These are phyloP conservation scores for Asobara japonica DNA, from an alignment of 1,140 invertebrate genomes.

Conservation along the genomic window DNA sequence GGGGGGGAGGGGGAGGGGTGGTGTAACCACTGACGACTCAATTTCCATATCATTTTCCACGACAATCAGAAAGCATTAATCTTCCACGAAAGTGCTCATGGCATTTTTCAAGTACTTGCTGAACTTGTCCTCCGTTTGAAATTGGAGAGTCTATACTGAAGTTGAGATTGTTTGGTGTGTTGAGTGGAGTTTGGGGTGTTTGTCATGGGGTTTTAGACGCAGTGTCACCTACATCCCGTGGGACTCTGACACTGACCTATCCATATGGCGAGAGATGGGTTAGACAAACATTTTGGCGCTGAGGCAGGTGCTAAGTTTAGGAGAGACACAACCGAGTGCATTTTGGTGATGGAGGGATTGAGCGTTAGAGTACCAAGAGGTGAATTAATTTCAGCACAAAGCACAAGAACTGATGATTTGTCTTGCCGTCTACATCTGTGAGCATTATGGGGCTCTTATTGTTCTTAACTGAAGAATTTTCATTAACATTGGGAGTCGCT, in stretches of 20 bases:
- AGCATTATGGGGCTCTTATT: too few relatives aligned
- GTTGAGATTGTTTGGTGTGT: background rate
- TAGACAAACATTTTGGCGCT: background rate
- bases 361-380: too few relatives aligned
- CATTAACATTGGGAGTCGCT: background rate
- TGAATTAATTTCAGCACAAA: constrained; percentile 10
- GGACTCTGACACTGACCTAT: constrained; percentile 10
- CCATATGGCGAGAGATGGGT: background rate
- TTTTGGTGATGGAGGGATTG: background rate
- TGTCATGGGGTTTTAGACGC: background rate
- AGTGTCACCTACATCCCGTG: background rate
- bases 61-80: too few relatives aligned
- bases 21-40: too few relatives aligned
- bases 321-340: background rate
- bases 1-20: too few relatives aligned
- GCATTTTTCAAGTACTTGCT: too few relatives aligned
- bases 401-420: too few relatives aligned
- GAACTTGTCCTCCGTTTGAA: background rate
- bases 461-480: too few relatives aligned
- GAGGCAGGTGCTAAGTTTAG: background rate
- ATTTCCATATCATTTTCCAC: too few relatives aligned
- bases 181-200: background rate
- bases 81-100: too few relatives aligned
- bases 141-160: background rate
- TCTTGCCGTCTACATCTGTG: too few relatives aligned